phyloP scores from a whole-genome alignment of 2,113 vertebrate species.

The Ginglymostoma cirratum region DNA sequence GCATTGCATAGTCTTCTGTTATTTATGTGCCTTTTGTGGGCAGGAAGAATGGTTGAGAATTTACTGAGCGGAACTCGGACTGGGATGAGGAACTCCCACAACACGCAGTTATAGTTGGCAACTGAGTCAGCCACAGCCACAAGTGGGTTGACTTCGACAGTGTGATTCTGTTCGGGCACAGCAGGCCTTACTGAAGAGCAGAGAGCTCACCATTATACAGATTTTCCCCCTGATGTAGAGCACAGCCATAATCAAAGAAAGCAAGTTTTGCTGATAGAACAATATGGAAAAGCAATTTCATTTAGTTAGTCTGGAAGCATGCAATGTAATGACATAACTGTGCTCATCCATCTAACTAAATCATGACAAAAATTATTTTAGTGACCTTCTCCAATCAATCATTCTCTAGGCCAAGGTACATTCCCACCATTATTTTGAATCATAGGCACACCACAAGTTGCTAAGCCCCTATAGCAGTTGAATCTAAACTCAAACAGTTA shows the following conservation, averaged over 20 bases:
- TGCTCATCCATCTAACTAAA: neutral
- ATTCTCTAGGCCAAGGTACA: neutral
- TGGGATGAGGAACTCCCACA: neutral
- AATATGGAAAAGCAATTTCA: neutral
- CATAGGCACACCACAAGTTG: neutral
- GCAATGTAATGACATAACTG: neutral
- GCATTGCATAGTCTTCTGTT: neutral
- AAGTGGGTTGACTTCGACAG: neutral
- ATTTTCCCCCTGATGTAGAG: neutral
- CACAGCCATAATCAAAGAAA: neutral
- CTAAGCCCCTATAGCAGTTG: neutral
- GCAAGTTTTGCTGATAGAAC: neutral
- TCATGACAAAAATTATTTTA: neutral
- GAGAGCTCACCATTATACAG: no score
- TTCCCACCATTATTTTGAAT: neutral
- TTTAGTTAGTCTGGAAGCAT: neutral
- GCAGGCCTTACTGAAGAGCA: neutral
- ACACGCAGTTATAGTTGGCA: neutral
- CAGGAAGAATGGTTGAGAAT: neutral
- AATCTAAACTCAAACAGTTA: neutral
- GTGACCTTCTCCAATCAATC: neutral
- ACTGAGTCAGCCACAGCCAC: no score
- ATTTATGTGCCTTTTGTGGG: neutral
- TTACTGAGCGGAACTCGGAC: neutral
- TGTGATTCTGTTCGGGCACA: neutral